Evolutionary conservation across 1,140 invertebrate genomes (phyloP).

Genomic region (Drosophila parabipectinata): DNA sequence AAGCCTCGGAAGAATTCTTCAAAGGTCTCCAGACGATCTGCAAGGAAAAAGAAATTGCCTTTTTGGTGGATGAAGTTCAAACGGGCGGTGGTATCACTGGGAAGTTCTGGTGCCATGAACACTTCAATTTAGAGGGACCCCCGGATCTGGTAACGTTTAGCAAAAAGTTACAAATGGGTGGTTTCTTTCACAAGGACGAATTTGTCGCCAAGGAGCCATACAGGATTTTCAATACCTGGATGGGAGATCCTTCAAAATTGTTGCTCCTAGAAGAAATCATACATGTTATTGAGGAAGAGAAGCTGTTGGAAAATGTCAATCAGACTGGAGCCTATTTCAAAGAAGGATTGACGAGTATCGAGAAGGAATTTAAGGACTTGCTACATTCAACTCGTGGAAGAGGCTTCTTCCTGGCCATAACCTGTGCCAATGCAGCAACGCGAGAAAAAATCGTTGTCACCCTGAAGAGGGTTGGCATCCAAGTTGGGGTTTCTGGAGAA

Average conservation of each 20-base stretch:
- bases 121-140: neutral
- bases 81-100: neutral
- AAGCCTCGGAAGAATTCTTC: neutral
- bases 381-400: neutral
- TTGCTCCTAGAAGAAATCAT: neutral
- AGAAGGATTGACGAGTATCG: neutral
- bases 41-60: neutral
- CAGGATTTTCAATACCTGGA: neutral
- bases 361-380: neutral
- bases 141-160: neutral
- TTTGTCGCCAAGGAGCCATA: neutral
- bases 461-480: neutral
- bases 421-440: neutral
- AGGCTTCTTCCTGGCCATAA: neutral
- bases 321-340: neutral
- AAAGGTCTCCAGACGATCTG: neutral
- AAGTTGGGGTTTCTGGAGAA: neutral
- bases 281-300: neutral
- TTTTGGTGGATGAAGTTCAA: neutral
- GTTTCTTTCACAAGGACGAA: neutral
- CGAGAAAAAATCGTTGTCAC: neutral
- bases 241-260: neutral
- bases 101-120: conserved; percentile 1
- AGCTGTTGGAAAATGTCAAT: neutral
- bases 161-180: neutral